Conservation (phyloP, 2,888 invertebrate species). For the Leistus spinibarbis region DNA sequence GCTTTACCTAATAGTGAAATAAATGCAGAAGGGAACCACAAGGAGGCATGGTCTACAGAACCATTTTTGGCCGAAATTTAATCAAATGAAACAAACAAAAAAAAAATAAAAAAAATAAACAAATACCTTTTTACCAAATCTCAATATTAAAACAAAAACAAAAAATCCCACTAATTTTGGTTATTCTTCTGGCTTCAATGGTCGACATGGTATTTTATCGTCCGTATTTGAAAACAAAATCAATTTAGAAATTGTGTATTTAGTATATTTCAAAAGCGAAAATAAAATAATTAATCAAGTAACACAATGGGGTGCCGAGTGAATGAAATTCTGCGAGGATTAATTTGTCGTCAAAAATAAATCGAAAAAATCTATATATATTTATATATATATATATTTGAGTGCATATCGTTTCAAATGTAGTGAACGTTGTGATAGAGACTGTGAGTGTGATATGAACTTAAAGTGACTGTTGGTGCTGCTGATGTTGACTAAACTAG, state of each 20-base stretch:
- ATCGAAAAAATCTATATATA: constrained; percentile 3
- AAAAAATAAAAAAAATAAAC: constrained; percentile 38
- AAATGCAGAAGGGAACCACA: constrained; percentile 49
- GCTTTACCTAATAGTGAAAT: constrained; percentile 50
- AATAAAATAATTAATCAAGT: constrained; percentile 9
- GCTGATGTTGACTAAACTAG: not conserved
- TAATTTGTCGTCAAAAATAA: constrained; percentile 5
- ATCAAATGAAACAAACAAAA: constrained; percentile 41
- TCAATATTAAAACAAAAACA: not conserved
- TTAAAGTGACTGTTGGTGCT: constrained; percentile 28
- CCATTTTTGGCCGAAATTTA: constrained; percentile 51
- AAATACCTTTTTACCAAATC: constrained; percentile 40
- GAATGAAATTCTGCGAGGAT: constrained; percentile 35
- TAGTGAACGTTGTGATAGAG: constrained; percentile 19
- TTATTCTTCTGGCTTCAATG: constrained; percentile 42
- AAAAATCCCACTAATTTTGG: constrained; percentile 43
- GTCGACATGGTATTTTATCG: constrained; percentile 34
- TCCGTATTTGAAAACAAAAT: constrained; percentile 26
- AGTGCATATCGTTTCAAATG: constrained; percentile 36
- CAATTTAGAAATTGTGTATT: constrained; percentile 23
- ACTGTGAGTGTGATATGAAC: constrained; percentile 26
- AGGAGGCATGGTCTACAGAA: constrained; percentile 54
- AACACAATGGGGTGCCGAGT: constrained; percentile 34
- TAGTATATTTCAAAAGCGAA: constrained; percentile 20
- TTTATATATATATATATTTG: not conserved